phyloP scores from a whole-genome alignment of 2,888 invertebrate genomes.

The Zootermopsis nevadensis region DNA sequence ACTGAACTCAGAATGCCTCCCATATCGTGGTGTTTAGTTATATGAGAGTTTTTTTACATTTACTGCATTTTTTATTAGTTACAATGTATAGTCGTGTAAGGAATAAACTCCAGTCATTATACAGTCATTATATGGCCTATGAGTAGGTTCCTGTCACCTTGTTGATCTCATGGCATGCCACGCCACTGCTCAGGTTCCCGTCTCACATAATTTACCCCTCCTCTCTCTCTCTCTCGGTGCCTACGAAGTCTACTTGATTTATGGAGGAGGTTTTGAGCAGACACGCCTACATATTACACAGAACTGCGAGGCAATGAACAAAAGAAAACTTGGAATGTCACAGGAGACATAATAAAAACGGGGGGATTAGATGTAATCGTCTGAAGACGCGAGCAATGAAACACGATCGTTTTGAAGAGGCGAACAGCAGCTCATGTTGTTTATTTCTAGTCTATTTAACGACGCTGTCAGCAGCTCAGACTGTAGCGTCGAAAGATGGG shows the following conservation, averaged over 20 bases:
- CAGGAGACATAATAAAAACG: constrained; percentile 3
- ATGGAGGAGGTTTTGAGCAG: constrained; percentile 44
- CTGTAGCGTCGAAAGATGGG: no score
- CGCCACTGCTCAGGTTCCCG: constrained; percentile 12
- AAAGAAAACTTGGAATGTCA: constrained; percentile 27
- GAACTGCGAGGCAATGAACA: constrained; percentile 4
- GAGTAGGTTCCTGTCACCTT: neutral
- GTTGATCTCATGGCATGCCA: constrained; percentile 3
- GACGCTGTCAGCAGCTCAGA: no score
- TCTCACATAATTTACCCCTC: constrained; percentile 45
- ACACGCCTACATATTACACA: constrained; percentile 34
- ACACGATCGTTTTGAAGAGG: neutral
- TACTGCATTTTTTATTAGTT: no score
- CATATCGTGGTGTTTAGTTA: no score
- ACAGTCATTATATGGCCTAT: no score
- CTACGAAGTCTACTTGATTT: constrained; percentile 46
- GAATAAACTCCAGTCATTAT: no score
- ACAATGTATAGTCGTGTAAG: no score
- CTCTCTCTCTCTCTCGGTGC: constrained; percentile 30
- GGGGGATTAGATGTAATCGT: constrained; percentile 3
- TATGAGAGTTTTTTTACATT: no score
- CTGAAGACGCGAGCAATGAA: neutral
- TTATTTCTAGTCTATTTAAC: no score
- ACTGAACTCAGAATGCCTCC: no score
- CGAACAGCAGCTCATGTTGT: no score